Evolutionary conservation across 2,113 vertebrate genomes (phyloP), one percentile per base, ranked within the genome.

Genomic region (Cyprinodon variegatus): DNA sequence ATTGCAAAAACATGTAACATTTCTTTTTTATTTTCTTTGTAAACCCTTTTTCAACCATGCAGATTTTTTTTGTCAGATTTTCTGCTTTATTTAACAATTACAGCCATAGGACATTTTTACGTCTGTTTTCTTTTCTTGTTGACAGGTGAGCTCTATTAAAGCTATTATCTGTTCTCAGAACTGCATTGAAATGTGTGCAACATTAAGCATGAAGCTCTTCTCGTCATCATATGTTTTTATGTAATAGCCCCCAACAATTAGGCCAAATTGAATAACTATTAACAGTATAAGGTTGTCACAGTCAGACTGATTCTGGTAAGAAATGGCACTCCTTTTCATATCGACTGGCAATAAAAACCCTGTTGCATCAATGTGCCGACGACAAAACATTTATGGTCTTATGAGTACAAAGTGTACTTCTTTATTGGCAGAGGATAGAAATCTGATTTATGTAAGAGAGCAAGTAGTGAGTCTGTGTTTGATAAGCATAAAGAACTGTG

Each of bases 401-500:
- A 20, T 29, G 48, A 64, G 86, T 72, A 72, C 81, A 88, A 87
- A 84, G 81, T 81, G 11, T 68, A 61, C 36, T 71, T 65, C 11
- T 38, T 72, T 72, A 10, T 3, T 0, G 3, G 15, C 68, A 10
- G 6, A 77, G 6, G 15, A 53, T 36, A 46, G 36, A 7, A 48
- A 0, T 45, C 17, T 3, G 11, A 4, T 53, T 9, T 53, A 17
- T n/a, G 43, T 7, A 45, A 45, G 43, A 45, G 43, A 11, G 9
- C 43, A 45, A 45, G 43, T 45, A 45, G 43, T 45, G 11, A 11
- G 43, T 11, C 2, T 11, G 2, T 2, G 2, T 10, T 45, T 45
- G 5, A 10, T 9, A 45, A 45, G 43, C 2, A 9, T 53, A 57
- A 7, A 57, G n/a, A 57, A 20, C 17, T 57, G 50, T 57, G 17